These are phyloP conservation scores for Polylopha cassiicola DNA, from an alignment of 2,888 invertebrate genomes.

Conservation along the genomic window DNA sequence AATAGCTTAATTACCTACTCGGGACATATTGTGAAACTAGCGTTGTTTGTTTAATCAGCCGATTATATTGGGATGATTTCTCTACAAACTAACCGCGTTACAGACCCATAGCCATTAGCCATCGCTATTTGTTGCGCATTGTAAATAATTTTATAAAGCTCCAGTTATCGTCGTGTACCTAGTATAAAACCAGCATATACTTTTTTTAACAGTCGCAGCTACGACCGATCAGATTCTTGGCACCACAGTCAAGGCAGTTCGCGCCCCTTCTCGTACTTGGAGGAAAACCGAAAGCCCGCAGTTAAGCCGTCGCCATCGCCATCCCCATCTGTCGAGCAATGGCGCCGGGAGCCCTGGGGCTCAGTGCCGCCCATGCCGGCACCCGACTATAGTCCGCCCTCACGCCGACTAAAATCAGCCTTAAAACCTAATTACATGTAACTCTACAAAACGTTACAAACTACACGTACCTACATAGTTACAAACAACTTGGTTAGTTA, in stretches of 20 bases:
- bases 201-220: slow-evolving; percentile 30
- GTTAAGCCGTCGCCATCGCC: slow-evolving; percentile 31
- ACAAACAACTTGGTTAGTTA: too few species aligned
- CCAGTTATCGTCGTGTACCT: too few species aligned
- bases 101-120: too few species aligned
- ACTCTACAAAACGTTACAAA: not conserved
- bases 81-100: too few species aligned
- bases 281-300: slow-evolving; percentile 41
- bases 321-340: slow-evolving; percentile 30
- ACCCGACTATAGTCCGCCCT: slow-evolving; percentile 59
- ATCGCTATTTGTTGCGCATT: too few species aligned
- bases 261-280: slow-evolving; percentile 56
- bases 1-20: too few species aligned
- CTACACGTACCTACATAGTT: not conserved
- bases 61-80: too few species aligned
- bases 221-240: slow-evolving; percentile 54
- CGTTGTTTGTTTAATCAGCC: too few species aligned
- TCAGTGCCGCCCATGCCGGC: slow-evolving; percentile 45
- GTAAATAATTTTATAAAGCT: too few species aligned
- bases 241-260: slow-evolving; percentile 32
- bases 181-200: too few species aligned
- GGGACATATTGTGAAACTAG: too few species aligned
- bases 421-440: slow-evolving; percentile 46
- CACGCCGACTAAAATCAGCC: slow-evolving; percentile 57
- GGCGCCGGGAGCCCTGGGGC: slow-evolving; percentile 43